Conservation (phyloP, 2,797 vertebrate genomes). For the Ctenosaura bakeri region DNA sequence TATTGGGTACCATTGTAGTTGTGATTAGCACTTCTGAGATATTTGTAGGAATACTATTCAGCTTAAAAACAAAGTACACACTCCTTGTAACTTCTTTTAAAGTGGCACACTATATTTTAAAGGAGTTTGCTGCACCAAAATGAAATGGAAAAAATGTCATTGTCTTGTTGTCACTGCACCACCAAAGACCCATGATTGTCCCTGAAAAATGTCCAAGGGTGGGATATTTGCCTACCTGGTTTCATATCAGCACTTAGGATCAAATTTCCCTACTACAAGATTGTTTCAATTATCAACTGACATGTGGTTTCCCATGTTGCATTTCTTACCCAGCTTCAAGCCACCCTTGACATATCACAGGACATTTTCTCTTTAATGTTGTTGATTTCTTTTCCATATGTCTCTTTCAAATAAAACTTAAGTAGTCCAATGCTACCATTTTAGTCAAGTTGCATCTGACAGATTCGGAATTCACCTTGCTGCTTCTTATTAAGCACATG, state of each 20-base stretch:
- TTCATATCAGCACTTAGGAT: neutral
- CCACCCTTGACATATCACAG: neutral
- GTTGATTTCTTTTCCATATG: constrained; percentile 28
- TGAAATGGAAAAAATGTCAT: neutral
- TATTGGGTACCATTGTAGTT: too few species aligned
- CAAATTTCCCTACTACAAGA: neutral
- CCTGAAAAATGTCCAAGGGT: neutral
- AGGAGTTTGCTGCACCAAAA: neutral
- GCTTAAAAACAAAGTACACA: neutral
- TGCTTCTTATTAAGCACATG: constrained; percentile 66
- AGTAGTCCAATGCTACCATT: constrained; percentile 65
- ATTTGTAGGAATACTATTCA: neutral
- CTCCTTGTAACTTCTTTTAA: neutral
- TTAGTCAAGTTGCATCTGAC: constrained; percentile 63
- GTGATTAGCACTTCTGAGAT: neutral
- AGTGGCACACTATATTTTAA: neutral
- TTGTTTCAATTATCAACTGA: neutral
- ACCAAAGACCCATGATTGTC: neutral
- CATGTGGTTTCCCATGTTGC: neutral
- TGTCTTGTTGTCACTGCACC: neutral
- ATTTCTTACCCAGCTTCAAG: constrained; percentile 11
- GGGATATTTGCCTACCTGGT: neutral
- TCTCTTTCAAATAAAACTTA: constrained; percentile 56
- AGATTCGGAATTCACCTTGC: constrained; percentile 69
- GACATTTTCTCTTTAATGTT: neutral